Percentiles rank a stretch among this genome's conserved stretches.
Evolutionary conservation across 2,797 vertebrate genomes (phyloP).

Genomic region (Simalia tracyae): DNA sequence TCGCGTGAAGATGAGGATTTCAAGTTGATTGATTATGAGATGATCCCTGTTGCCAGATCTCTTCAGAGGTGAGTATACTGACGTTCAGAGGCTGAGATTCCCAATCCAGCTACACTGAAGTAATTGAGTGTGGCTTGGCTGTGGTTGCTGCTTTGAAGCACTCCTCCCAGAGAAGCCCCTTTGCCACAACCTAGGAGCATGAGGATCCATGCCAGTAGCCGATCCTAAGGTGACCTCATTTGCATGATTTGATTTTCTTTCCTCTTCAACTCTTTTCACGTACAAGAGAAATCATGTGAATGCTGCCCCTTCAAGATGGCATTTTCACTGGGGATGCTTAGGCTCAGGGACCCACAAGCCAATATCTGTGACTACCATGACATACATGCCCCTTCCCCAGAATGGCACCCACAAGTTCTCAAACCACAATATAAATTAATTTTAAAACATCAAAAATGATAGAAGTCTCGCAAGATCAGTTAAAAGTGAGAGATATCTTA

Average conservation of each 20-base stretch:
- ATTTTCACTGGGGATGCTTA: neutral
- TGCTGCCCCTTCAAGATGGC: too few species aligned
- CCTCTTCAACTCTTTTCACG: neutral
- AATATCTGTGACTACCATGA: neutral
- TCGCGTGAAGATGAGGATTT: conserved; percentile 60
- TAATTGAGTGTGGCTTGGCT: neutral
- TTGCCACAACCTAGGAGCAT: neutral
- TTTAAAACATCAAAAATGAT: neutral
- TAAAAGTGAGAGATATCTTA: neutral
- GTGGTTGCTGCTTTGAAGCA: neutral
- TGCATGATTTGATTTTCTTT: neutral
- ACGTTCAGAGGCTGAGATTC: neutral
- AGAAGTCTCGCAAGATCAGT: neutral
- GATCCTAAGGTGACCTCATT: neutral
- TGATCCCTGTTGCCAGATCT: conserved; percentile 70
- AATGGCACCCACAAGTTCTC: neutral
- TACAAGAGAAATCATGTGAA: neutral
- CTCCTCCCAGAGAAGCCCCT: too few species aligned
- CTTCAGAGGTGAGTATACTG: conserved; percentile 74
- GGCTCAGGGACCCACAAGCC: neutral
- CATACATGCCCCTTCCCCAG: neutral
- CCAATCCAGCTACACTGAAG: neutral
- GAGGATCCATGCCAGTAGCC: neutral
- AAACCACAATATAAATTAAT: neutral
- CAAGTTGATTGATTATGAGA: conserved; percentile 55